Evolutionary conservation across 2,113 vertebrate species (phyloP), one percentile per base, ranked within the genome.

Genomic region (Nyctibius bracteatus): DNA sequence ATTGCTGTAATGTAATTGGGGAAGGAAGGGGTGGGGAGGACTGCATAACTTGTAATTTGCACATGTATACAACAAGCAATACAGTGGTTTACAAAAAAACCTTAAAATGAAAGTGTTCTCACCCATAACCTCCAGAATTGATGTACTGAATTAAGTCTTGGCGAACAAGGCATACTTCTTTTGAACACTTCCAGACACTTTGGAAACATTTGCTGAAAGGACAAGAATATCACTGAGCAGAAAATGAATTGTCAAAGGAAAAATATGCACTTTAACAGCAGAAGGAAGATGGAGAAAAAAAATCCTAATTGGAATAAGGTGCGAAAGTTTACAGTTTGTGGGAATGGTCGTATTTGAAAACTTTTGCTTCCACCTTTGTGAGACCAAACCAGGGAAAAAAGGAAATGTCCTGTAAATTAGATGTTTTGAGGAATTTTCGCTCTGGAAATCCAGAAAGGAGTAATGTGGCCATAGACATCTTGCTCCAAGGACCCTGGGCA

Each of bases 101-200:
- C 35, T 90, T 49, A 81, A 96, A 95, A 80, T 44, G 73, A 70
- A 59, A 90, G 37, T 37, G 20, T 72, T 90, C 98, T 98, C 87
- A 98, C 98, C 98, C 98, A 47, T 97, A 97, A 92, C 97, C 96
- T 95, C 97, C 96, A 80, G 92, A 88, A 96, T 98, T 98, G 87
- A 98, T 92, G 72, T 5, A 70, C 25, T 98, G 94, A 90, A 98
- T 98, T 93, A 98, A 83, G 70, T 97, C 96, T 81, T 97, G 95
- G 39, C 77, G 95, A 88, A 98, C 83, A 47, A 98, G 97, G 63
- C 98, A 98, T 6, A 71, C 10, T 6, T 97, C 86, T 46, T 96
- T 92, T 79, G 97, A 96, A 75, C 98, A 98, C 43, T 86, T 84
- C 98, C 98, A 98, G 11, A 97, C 87, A 70, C 86, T 90, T 28